These are phyloP conservation scores for Steinernema carpocapsae DNA, from an alignment of 2,888 invertebrate species.

Conservation along the genomic window DNA sequence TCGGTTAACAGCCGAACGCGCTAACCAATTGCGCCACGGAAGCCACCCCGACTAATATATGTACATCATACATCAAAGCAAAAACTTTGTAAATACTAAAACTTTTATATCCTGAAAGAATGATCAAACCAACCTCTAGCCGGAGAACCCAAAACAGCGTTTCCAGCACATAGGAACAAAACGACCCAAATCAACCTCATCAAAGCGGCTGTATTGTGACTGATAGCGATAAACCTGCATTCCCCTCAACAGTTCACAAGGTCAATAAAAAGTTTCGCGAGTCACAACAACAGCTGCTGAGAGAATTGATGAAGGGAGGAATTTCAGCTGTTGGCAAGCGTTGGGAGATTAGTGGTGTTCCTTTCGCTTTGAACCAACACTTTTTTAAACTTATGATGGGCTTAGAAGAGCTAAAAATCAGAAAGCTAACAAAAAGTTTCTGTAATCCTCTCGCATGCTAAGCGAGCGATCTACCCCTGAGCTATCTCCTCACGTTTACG, in stretches of 20 bases:
- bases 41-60: background rate
- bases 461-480: too few relatives aligned
- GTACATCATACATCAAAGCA: background rate
- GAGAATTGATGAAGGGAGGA: background rate
- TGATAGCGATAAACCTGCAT: background rate
- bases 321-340: too few relatives aligned
- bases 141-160: background rate
- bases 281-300: slow-evolving; percentile 4
- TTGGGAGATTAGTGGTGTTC: too few relatives aligned
- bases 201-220: background rate
- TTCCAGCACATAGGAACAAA: background rate
- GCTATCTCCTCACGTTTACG: too few relatives aligned
- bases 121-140: background rate
- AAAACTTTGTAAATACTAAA: background rate
- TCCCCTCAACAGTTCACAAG: background rate
- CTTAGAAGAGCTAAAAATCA: too few relatives aligned
- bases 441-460: too few relatives aligned
- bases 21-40: slow-evolving; percentile 92
- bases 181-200: background rate
- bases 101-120: background rate
- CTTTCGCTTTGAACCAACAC: too few relatives aligned
- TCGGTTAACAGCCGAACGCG: slow-evolving; percentile 98
- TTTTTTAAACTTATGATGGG: too few relatives aligned
- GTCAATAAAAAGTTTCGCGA: background rate
- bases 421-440: too few relatives aligned